A percentile compares a stretch with the other conserved stretches of the same genome.
Evolutionary conservation across 2,888 invertebrate genomes (phyloP).

Genomic region (Tachystola acroxantha): DNA sequence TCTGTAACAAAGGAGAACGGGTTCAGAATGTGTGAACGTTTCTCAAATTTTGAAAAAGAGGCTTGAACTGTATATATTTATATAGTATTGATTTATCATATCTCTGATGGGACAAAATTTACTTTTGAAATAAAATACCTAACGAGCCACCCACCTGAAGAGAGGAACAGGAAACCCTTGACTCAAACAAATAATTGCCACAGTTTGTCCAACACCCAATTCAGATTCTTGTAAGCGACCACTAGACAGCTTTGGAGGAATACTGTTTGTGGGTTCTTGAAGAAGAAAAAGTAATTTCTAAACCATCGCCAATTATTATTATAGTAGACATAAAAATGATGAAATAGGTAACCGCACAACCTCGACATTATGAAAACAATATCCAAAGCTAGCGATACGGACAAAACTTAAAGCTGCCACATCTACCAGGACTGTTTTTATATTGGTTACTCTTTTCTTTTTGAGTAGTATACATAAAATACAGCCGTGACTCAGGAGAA

Average conservation of each 20-base stretch:
- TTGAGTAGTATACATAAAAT: constrained; percentile 23
- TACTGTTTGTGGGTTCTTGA: constrained; percentile 83
- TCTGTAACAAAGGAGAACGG: constrained; percentile 82
- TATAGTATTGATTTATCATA: not conserved
- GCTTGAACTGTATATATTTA: not conserved
- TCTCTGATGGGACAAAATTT: not conserved
- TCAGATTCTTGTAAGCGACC: constrained; percentile 74
- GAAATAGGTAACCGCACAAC: constrained; percentile 9
- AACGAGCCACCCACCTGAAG: constrained; percentile 81
- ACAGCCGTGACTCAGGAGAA: constrained; percentile 57
- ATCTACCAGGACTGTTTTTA: constrained; percentile 25
- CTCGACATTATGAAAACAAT: constrained; percentile 17
- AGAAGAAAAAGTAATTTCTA: constrained; percentile 30
- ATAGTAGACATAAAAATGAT: not conserved
- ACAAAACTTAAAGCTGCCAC: constrained; percentile 34
- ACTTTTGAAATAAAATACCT: not conserved
- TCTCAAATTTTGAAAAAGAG: not conserved
- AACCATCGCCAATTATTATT: constrained; percentile 17
- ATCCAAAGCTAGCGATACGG: constrained; percentile 24
- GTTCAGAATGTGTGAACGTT: constrained; percentile 31
- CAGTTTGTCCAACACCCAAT: constrained; percentile 41
- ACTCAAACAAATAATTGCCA: constrained; percentile 82
- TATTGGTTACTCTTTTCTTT: constrained; percentile 17
- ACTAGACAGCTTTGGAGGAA: constrained; percentile 80
- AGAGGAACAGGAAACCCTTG: constrained; percentile 86